Conservation (phyloP, 2,113 vertebrate genomes). For the Pycnonotus jocosus region DNA sequence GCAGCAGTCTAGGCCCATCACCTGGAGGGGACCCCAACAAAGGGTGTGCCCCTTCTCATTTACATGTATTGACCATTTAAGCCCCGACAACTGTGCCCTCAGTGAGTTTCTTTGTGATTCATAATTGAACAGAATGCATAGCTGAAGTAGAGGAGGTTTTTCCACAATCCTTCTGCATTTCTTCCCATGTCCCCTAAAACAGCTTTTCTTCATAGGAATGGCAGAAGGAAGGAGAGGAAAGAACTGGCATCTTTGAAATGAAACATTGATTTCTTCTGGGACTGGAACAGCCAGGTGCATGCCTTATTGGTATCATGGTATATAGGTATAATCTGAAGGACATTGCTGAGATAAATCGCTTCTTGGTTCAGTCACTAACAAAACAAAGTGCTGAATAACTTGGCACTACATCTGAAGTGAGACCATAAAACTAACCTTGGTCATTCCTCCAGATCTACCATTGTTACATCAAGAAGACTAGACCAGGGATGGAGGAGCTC, state of each 20-base stretch:
- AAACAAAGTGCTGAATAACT: slow-evolving; percentile 46
- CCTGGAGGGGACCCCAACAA: neutral
- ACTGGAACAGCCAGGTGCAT: neutral
- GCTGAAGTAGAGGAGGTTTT: neutral
- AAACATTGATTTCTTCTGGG: slow-evolving; percentile 41
- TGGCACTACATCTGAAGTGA: slow-evolving; percentile 45
- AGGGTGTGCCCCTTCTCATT: neutral
- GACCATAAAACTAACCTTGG: slow-evolving; percentile 59
- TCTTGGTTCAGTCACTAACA: slow-evolving; percentile 58
- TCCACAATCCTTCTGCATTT: neutral
- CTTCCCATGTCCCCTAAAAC: neutral
- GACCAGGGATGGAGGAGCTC: slow-evolving; percentile 31
- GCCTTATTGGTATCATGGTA: slow-evolving; percentile 26
- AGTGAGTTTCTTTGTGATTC: neutral
- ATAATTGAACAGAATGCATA: neutral
- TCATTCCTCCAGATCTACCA: slow-evolving; percentile 58
- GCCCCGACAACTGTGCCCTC: neutral
- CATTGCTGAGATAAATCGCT: slow-evolving; percentile 48
- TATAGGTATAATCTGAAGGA: slow-evolving; percentile 48
- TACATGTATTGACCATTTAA: neutral
- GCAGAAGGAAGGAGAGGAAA: neutral
- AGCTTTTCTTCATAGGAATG: neutral
- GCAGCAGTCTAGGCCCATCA: neutral
- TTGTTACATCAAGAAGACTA: slow-evolving; percentile 46
- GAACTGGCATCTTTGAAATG: neutral